phyloP scores from a whole-genome alignment of 53 echinoderm and acorn worm genomes.

The Crossaster papposus region DNA sequence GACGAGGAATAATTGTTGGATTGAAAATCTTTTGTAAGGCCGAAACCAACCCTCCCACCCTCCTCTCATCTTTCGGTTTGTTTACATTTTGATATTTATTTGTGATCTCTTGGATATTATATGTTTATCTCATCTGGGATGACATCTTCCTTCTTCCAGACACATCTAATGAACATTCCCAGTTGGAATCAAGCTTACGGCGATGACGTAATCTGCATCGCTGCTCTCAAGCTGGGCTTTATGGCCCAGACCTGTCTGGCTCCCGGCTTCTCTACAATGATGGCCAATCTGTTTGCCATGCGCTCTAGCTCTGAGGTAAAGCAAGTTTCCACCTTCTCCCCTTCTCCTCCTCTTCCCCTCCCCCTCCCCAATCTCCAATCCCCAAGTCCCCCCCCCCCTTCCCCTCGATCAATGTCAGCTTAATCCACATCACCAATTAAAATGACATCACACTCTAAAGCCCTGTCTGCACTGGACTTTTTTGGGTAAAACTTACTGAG shows the following conservation, averaged over 20 bases:
- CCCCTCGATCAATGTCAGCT: neutral
- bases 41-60: too few relatives aligned
- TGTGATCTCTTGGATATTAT: too few relatives aligned
- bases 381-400: neutral
- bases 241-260: conserved; percentile 99
- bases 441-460: too few relatives aligned
- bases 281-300: conserved; percentile 99
- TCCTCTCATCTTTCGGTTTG: too few relatives aligned
- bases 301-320: conserved; percentile 98
- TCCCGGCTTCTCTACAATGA: conserved; percentile 97
- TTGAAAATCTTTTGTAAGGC: too few relatives aligned
- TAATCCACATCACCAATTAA: neutral
- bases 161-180: conserved; percentile 91
- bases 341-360: neutral
- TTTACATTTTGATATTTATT: too few relatives aligned
- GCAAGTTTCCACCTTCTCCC: neutral
- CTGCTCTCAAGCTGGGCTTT: conserved; percentile 96
- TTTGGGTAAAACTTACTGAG: too few relatives aligned
- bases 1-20: too few relatives aligned
- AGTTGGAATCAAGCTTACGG: conserved; percentile 98
- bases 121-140: neutral
- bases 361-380: neutral
- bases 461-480: too few relatives aligned
- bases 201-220: conserved; percentile 98
- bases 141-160: neutral